Conservation (phyloP, 2,113 vertebrate genomes). For the Ameiurus melas region DNA sequence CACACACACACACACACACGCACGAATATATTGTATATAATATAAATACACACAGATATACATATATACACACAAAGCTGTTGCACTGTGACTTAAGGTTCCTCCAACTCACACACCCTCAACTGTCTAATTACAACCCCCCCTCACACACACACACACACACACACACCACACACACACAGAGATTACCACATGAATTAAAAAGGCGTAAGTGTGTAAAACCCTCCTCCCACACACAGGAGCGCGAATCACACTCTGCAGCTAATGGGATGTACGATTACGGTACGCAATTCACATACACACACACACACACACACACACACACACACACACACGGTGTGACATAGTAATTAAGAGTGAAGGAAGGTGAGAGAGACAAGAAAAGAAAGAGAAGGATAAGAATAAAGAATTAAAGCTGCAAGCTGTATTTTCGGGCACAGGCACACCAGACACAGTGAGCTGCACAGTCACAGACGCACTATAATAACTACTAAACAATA, state of each 20-base stretch:
- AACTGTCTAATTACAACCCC: conserved; percentile 9
- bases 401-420: background rate
- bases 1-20: conserved; percentile 43
- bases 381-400: background rate
- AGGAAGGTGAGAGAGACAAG: background rate
- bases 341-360: too few relatives aligned
- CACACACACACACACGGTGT: background rate
- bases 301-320: too few relatives aligned
- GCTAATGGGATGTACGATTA: conserved; percentile 61
- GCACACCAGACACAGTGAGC: too few relatives aligned
- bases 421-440: too few relatives aligned
- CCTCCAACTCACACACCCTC: background rate
- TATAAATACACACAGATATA: background rate
- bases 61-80: conserved; percentile 44
- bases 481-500: too few relatives aligned
- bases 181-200: conserved; percentile 29
- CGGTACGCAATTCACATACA: conserved; percentile 66
- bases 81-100: background rate
- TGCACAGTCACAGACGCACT: too few relatives aligned
- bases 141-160: conserved; percentile 6
- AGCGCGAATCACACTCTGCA: conserved; percentile 31
- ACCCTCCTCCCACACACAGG: conserved; percentile 1
- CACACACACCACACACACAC: conserved; percentile 33
- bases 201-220: conserved; percentile 18
- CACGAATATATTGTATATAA: too few relatives aligned